phyloP scores from a whole-genome alignment of 2,797 vertebrate genomes.

The Aphelocoma californica region DNA sequence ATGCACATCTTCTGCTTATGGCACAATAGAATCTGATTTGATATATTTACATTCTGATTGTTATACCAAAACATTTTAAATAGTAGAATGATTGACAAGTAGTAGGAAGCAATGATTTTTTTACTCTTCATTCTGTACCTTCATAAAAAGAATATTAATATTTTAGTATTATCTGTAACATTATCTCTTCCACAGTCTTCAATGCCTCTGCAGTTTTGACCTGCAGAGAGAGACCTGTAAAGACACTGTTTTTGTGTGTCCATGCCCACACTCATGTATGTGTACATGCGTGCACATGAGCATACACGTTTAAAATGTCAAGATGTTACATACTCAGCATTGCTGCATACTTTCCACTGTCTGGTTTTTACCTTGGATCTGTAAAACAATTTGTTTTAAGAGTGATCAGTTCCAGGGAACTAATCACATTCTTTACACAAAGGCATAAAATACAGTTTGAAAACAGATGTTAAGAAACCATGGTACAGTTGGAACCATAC shows the following conservation, averaged over 20 bases:
- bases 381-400: neutral
- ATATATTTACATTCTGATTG: neutral
- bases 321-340: neutral
- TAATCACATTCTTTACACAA: fast-evolving
- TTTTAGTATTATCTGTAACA: neutral
- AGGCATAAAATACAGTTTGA: neutral
- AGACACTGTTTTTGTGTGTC: neutral
- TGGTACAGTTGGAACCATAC: neutral
- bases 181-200: neutral
- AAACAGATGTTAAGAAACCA: neutral
- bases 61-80: neutral
- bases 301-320: neutral
- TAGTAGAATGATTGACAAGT: neutral
- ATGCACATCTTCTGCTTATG: neutral
- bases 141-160: neutral
- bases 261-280: neutral
- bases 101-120: neutral
- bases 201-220: neutral
- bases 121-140: neutral
- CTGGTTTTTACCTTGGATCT: neutral
- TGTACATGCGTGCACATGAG: fast-evolving
- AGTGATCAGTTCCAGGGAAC: neutral
- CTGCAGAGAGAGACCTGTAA: neutral
- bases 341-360: neutral
- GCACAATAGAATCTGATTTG: neutral